Base-by-base conservation (phyloP, 2,113 vertebrate genomes). In the Calidris pugnax region DNA sequence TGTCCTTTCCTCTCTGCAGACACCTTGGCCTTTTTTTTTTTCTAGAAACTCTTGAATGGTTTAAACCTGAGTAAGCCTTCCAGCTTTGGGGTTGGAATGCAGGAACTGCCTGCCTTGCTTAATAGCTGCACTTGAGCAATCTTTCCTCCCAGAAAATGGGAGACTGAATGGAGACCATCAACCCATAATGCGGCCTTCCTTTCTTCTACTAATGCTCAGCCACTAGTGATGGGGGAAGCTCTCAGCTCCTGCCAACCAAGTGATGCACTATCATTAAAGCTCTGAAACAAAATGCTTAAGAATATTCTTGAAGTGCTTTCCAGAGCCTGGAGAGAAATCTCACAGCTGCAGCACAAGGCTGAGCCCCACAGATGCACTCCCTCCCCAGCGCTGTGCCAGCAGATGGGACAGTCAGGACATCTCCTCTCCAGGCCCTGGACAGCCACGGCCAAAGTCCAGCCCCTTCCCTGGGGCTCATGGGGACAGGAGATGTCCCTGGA, bases 211-310 rank as follows among this genome's bases (percentile, higher is more conserved):
- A 4, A 47, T 57, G 50, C 41, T 68, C 4, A 0, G 28, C 69
- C 8, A 3, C 45, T 7, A 17, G 67, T 13, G 57, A 91, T 50
- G 68, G 60, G 79, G 76, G 68, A 50, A 39, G 71, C 64, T 91
- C 73, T 21, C 47, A 1, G 73, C 37, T 87, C 50, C 78, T 66
- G 63, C 81, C 82, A 87, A 9, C 71, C 59, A 13, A 80, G 45
- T 11, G 2, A 30, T 50, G 74, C 33, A 6, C 57, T 51, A 16
- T 45, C 67, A 53, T 69, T 55, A 90, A 77, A 91, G 45, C 55
- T 88, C 75, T 85, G 81, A 83, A 69, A 67, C 57, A 87, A 94
- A 96, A 92, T 60, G 48, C 57, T 79, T 26, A 50, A 62, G 75
- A 79, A 85, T 60, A 43, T 92, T 27, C 89, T 33, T 37, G 51